Conservation (phyloP, 1,140 invertebrate genomes). For the Drosophila dunni region DNA sequence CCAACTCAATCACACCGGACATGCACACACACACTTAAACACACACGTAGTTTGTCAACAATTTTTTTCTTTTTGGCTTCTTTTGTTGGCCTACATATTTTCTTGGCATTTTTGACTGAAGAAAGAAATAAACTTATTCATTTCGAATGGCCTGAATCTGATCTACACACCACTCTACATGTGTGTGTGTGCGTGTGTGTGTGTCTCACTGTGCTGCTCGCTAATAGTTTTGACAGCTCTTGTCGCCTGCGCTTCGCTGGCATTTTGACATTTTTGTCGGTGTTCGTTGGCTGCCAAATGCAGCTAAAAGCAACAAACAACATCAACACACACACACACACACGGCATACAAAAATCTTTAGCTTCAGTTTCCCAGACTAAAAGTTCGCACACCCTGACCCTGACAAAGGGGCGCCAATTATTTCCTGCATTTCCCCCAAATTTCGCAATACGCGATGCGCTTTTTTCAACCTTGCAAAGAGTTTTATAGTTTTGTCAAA, state of each 20-base stretch:
- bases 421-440: constrained; percentile 34
- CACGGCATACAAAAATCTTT: not conserved
- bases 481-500: not conserved
- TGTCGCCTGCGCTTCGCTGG: constrained; percentile 65
- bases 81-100: constrained; percentile 72
- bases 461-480: not conserved
- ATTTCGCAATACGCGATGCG: constrained; percentile 32
- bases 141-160: constrained; percentile 66
- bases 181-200: constrained; percentile 15
- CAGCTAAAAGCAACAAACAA: constrained; percentile 1
- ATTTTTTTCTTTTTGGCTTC: constrained; percentile 43
- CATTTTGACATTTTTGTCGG: constrained; percentile 48
- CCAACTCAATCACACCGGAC: constrained; percentile 56
- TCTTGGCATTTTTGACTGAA: constrained; percentile 68
- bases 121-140: constrained; percentile 70
- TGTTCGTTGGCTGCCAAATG: constrained; percentile 34
- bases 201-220: constrained; percentile 25
- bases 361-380: constrained; percentile 7
- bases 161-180: not conserved
- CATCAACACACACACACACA: not conserved
- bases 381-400: constrained; percentile 68
- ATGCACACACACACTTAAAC: constrained; percentile 9
- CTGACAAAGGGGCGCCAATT: constrained; percentile 58
- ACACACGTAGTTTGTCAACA: constrained; percentile 58
- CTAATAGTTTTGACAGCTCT: constrained; percentile 78